Percentiles rank a stretch among this genome's conserved stretches.
These are phyloP conservation scores for Tipula lateralis DNA, from an alignment of 2,888 invertebrate genomes.

Conservation along the genomic window DNA sequence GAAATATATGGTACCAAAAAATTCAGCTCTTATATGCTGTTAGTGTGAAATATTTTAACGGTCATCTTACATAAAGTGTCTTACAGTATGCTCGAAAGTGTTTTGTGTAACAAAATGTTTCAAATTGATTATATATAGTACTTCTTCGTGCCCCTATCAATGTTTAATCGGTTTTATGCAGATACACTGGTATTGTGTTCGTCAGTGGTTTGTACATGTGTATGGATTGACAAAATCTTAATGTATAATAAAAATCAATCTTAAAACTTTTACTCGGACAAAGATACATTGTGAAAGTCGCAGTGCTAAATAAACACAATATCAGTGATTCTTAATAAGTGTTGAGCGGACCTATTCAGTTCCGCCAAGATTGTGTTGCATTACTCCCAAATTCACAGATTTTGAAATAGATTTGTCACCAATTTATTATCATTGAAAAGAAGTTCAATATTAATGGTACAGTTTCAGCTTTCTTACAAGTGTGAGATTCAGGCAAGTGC, in stretches of 20 bases:
- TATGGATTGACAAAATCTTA: neutral
- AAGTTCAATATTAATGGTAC: too few species aligned
- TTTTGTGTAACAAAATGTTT: neutral
- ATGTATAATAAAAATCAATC: neutral
- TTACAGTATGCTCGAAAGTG: neutral
- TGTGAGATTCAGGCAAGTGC: too few species aligned
- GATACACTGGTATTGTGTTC: neutral
- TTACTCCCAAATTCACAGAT: too few species aligned
- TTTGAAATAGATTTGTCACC: too few species aligned
- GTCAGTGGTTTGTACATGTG: neutral
- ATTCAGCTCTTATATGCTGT: neutral
- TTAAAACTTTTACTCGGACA: neutral
- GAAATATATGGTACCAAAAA: neutral
- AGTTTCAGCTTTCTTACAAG: too few species aligned
- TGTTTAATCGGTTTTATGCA: neutral
- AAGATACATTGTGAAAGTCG: neutral
- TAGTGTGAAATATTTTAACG: neutral
- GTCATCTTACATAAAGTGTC: neutral
- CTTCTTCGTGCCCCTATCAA: neutral
- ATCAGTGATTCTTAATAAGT: neutral
- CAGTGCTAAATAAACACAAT: neutral
- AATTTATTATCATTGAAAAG: too few species aligned
- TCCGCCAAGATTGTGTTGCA: too few species aligned
- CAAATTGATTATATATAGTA: neutral
- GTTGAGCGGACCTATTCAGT: neutral